Percentiles rank a stretch among this genome's conserved stretches.
Evolutionary conservation across 2,797 vertebrate genomes (phyloP).

Genomic region (Gambelia wislizenii): DNA sequence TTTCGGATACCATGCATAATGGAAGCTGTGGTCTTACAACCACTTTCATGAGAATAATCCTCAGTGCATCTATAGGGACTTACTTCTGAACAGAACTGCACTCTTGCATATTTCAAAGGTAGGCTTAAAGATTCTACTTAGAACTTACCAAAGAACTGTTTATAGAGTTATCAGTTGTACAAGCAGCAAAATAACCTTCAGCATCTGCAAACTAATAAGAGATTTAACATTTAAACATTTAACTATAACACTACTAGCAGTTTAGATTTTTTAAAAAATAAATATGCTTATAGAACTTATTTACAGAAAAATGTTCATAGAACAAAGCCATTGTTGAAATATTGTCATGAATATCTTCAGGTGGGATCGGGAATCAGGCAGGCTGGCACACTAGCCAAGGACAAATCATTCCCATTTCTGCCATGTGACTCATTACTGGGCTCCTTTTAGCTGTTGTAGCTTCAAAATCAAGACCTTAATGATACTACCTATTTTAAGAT

Average conservation of each 20-base stretch:
- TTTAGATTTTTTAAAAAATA: not conserved
- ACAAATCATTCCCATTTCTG: not conserved
- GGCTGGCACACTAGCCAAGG: not conserved
- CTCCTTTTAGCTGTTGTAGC: not conserved
- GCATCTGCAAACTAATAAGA: slow-evolving; percentile 91
- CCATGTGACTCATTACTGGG: not conserved
- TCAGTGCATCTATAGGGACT: not conserved
- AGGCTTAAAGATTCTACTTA: not conserved
- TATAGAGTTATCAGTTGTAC: slow-evolving; percentile 85
- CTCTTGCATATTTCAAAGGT: not conserved
- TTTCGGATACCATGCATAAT: not conserved
- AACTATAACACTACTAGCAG: not conserved
- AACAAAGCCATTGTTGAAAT: not conserved
- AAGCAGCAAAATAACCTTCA: slow-evolving; percentile 90
- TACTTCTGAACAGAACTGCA: not conserved
- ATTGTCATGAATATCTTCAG: not conserved
- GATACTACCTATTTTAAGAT: not conserved
- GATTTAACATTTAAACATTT: slow-evolving; percentile 38
- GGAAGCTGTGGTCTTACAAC: not conserved
- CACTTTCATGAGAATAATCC: not conserved
- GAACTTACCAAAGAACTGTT: slow-evolving; percentile 90
- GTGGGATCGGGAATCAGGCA: not conserved
- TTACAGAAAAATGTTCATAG: no score
- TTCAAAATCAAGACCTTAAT: not conserved
- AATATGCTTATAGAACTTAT: no score